Evolutionary conservation across 1,140 invertebrate species (phyloP), one percentile per base, ranked within the genome.

Genomic region (Brachionus plicatilis): DNA sequence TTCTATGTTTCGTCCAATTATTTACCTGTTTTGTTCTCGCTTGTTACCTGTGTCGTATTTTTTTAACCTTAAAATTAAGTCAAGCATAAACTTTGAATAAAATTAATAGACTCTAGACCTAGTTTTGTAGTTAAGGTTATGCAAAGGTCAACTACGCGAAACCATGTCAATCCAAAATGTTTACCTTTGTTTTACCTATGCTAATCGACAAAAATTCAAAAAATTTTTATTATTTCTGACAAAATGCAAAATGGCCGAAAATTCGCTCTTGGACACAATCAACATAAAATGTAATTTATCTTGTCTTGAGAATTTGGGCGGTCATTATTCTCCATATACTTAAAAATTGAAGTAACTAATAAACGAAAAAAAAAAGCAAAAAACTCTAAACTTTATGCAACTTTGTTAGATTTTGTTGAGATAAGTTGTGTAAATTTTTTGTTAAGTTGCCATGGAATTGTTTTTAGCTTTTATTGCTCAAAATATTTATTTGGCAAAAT

Each of bases 61-160:
- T 72, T 72, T 72, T 72, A 72, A 72, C 68, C 68, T 72, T 72
- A 41, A 72, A 72, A 72, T 72, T 72, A 72, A 72, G 68, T 72
- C 68, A 72, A 72, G 68, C 68, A 72, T 72, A 72, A 72, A 72
- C 33, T 72, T 68, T 68, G 66, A 68, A 72, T 41, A 72, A 43
- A 72, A 72, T 60, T 72, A 72, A 72, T 72, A 41, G 68, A 72
- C 68, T 72, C 33, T 72, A 72, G 68, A 72, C 68, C 68, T 72
- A 72, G 17, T 41, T 72, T 72, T 43, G 12, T 72, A 43, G 14
- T 43, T 43, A 43, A 41, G 68, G 29, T 72, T 72, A 41, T 72
- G 68, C 29, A 72, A 72, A 72, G 68, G 68, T 72, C 68, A 72
- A 43, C 66, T 33, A 41, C 3, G n/a, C 27, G 24, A 68, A 68